Evolutionary conservation across 2,888 invertebrate genomes (phyloP).

Genomic region (Formica aserva): DNA sequence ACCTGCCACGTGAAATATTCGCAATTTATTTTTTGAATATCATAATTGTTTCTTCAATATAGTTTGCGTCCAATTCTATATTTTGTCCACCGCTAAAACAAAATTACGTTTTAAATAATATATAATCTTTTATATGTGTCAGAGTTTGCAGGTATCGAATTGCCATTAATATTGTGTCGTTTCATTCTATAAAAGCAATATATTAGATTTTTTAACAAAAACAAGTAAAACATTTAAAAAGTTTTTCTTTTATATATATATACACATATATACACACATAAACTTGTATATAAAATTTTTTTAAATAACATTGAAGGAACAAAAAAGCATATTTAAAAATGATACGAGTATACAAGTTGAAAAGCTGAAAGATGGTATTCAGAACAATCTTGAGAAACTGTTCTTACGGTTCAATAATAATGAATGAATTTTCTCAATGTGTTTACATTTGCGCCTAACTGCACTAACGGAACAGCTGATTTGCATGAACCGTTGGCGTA

Average conservation of each 20-base stretch:
- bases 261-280: not conserved
- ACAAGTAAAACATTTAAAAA: not conserved
- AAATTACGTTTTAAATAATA: not conserved
- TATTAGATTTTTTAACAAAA: not conserved
- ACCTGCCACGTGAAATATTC: not conserved
- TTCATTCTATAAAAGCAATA: not conserved
- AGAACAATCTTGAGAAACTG: not conserved
- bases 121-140: not conserved
- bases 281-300: not conserved
- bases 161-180: not conserved
- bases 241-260: constrained; percentile 5
- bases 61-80: not conserved
- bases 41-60: not conserved
- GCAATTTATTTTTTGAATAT: not conserved
- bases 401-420: constrained; percentile 35
- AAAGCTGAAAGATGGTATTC: not conserved
- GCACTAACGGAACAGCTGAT: constrained; percentile 53
- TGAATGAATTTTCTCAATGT: constrained; percentile 52
- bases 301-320: not conserved
- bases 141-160: not conserved
- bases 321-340: not conserved
- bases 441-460: constrained; percentile 57
- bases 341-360: not conserved
- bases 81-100: not conserved
- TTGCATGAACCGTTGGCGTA: constrained; percentile 68